Evolutionary conservation across 2,113 vertebrate genomes (phyloP).

Genomic region (Neopipo cinnamomea): DNA sequence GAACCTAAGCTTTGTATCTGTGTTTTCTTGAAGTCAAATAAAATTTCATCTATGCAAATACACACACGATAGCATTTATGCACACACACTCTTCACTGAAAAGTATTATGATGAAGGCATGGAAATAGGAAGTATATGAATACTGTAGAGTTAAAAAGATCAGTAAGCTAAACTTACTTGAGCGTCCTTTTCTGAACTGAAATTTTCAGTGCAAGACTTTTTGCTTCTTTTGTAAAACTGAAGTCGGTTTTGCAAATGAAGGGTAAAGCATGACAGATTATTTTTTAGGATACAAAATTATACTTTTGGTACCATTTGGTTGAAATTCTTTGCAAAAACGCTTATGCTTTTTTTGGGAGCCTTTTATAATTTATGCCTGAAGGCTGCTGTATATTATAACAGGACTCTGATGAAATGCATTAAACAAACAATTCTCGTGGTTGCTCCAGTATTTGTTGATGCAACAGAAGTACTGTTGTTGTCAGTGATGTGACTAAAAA

Average conservation of each 20-base stretch:
- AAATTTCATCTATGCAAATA: neutral
- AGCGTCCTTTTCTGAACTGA: neutral
- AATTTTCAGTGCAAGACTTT: neutral
- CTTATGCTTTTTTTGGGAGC: neutral
- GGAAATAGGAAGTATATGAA: neutral
- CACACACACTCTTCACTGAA: neutral
- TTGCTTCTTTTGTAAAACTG: neutral
- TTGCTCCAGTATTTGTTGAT: neutral
- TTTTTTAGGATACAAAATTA: neutral
- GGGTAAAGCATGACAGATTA: neutral
- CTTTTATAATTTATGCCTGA: neutral
- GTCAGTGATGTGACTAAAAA: neutral
- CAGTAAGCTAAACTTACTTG: neutral
- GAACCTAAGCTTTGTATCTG: neutral
- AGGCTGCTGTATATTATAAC: neutral
- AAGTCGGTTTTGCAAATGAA: neutral
- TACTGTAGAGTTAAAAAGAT: neutral
- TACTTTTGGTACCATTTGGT: neutral
- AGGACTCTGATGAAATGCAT: neutral
- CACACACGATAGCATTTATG: fast-evolving
- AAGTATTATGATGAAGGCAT: neutral
- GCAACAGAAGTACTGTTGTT: neutral
- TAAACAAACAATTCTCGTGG: neutral
- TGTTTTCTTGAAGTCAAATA: neutral
- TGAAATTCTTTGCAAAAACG: neutral